These are phyloP conservation scores for Hyperopisus bebe DNA, from an alignment of 2,113 vertebrate species.

Conservation along the genomic window DNA sequence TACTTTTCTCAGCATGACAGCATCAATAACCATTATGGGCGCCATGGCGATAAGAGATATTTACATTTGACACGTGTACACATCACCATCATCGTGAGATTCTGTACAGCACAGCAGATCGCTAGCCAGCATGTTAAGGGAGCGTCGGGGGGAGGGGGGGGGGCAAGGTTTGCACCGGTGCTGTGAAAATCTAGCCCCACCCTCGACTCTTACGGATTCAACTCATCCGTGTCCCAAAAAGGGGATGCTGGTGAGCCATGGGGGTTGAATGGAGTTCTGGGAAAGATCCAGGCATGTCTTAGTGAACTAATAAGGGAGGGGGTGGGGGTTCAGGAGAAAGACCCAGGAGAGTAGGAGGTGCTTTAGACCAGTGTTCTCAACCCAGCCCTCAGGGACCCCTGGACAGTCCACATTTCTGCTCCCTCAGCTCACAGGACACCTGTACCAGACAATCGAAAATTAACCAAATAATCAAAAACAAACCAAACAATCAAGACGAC, in stretches of 20 bases:
- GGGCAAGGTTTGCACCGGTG: too few species aligned
- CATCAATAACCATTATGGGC: conserved; percentile 17
- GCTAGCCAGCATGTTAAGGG: neutral
- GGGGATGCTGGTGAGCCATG: neutral
- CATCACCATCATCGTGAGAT: conserved; percentile 40
- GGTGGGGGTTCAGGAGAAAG: neutral
- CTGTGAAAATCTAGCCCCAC: neutral
- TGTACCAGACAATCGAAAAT: neutral
- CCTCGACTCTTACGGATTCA: neutral
- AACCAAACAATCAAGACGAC: neutral
- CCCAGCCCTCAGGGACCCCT: neutral
- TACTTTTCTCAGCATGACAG: conserved; percentile 41
- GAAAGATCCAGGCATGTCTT: neutral
- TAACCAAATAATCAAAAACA: neutral
- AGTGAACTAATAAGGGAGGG: neutral
- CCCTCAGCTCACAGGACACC: neutral
- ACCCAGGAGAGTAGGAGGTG: neutral
- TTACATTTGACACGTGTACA: conserved; percentile 58
- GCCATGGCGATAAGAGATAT: conserved; percentile 60
- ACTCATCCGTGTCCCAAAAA: neutral
- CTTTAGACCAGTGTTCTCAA: neutral
- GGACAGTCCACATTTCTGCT: neutral
- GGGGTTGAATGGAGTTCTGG: neutral
- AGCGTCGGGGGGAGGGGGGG: neutral
- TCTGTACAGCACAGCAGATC: neutral